Percentiles rank a stretch among this genome's conserved stretches.
These are phyloP conservation scores for Cryptocheilus praepositus DNA, from an alignment of 2,888 invertebrate genomes.

Conservation along the genomic window DNA sequence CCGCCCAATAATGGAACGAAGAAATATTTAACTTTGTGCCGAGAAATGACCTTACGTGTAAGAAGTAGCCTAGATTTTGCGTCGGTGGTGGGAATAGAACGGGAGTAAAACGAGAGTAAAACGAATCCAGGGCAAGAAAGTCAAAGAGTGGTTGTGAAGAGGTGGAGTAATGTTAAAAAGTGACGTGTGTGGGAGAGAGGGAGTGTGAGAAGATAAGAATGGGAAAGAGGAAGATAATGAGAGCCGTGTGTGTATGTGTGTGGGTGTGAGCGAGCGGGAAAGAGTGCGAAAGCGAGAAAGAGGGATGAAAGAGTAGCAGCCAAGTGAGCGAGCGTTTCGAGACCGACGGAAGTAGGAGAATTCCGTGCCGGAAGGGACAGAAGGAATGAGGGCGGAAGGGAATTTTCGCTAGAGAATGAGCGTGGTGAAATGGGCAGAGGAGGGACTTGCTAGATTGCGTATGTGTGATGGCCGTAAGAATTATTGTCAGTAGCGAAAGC, in stretches of 20 bases:
- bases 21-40: too few relatives aligned
- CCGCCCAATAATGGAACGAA: too few relatives aligned
- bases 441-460: background rate
- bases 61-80: too few relatives aligned
- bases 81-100: too few relatives aligned
- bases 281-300: conserved; percentile 11
- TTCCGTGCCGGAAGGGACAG: conserved; percentile 40
- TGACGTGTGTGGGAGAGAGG: background rate
- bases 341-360: conserved; percentile 41
- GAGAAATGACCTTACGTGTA: too few relatives aligned
- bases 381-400: conserved; percentile 31
- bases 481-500: too few relatives aligned
- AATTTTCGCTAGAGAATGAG: conserved; percentile 33
- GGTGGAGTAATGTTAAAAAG: background rate
- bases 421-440: conserved; percentile 2
- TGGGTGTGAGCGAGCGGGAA: background rate
- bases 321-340: conserved; percentile 4
- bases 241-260: background rate
- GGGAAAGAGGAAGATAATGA: conserved; percentile 8
- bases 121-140: conserved; percentile 2
- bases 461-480: background rate
- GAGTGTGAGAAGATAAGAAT: background rate
- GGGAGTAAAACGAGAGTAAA: too few relatives aligned
- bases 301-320: conserved; percentile 17
- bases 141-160: background rate